Conservation (phyloP, 2,797 vertebrate genomes). For the Hydrophis major region DNA sequence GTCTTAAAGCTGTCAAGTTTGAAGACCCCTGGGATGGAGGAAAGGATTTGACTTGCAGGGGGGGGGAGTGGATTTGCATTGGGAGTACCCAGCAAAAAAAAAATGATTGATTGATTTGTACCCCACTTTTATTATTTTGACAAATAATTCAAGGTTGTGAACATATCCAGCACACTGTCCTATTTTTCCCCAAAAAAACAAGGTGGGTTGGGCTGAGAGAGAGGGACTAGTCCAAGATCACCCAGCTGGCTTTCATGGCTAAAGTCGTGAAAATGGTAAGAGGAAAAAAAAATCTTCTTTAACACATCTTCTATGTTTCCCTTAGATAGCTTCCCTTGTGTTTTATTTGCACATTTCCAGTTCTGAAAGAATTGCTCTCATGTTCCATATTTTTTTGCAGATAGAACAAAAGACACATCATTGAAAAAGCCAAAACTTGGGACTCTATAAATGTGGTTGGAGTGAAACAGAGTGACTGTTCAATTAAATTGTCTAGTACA, state of each 20-base stretch:
- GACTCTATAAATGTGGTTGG: neutral
- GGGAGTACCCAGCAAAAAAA: neutral
- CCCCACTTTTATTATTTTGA: neutral
- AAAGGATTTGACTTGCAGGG: neutral
- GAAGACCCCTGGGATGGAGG: neutral
- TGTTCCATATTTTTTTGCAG: neutral
- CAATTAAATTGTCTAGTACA: neutral
- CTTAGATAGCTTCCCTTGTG: neutral
- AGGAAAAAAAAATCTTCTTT: neutral
- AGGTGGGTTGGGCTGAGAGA: neutral
- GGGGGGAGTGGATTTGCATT: neutral
- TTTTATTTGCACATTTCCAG: neutral
- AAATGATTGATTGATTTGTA: neutral
- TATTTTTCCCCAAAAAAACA: neutral
- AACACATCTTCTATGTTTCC: neutral
- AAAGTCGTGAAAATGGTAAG: neutral
- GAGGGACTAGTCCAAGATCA: neutral
- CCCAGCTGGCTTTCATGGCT: neutral
- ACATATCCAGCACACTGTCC: neutral
- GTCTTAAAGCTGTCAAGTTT: too few relatives aligned
- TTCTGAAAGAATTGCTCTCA: neutral
- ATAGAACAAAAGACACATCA: neutral
- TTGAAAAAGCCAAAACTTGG: neutral
- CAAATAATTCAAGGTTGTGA: neutral
- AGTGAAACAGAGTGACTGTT: neutral